Evolutionary conservation across 1,140 invertebrate species (phyloP), one percentile per base, ranked within the genome.

Genomic region (Tetramorium parvispinum): DNA sequence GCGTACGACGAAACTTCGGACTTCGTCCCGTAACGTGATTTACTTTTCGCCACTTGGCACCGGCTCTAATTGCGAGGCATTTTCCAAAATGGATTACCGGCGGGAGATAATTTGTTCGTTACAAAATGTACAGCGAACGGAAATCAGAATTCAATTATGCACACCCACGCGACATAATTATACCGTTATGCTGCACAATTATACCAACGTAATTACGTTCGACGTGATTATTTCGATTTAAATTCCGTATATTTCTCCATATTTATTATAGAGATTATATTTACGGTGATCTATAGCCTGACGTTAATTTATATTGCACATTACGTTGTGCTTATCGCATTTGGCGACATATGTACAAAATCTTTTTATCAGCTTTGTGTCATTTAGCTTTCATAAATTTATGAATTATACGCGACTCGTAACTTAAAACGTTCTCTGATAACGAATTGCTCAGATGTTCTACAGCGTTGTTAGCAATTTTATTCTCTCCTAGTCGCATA

Each of bases 61-160:
- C 66, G 40, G 13, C 40, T 75, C 79, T 83, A 83, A 75, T 83
- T 83, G 68, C 79, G 53, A n/a, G 24, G 18, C 24, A 46, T 75
- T 83, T 83, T 59, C 43, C 53, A 49, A 83, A 83, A 83, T 75
- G 46, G 68, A 75, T 83, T 75, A 75, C 40, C 40, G 24, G 2
- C 21, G 13, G 49, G 53, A 46, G 66, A 73, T 59, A 59, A 32
- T 70, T 46, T 40, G 37, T 49, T 73, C 13, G 79, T 83, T 83
- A 75, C 79, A 75, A 59, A 83, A 83, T 83, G 68, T 73, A 57
- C 66, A 59, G 68, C 68, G 79, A 83, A 59, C 53, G 79, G 53
- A 83, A 83, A 83, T 73, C 79, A 83, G 79, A 75, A 83, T 83
- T 83, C 79, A 83, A 83, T 83, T 83, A 83, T 83, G 68, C 53